A percentile compares a stretch with the other conserved stretches of the same genome.
These are phyloP conservation scores for Drosophila mercatorum DNA, from an alignment of 2,888 invertebrate genomes.

Conservation along the genomic window DNA sequence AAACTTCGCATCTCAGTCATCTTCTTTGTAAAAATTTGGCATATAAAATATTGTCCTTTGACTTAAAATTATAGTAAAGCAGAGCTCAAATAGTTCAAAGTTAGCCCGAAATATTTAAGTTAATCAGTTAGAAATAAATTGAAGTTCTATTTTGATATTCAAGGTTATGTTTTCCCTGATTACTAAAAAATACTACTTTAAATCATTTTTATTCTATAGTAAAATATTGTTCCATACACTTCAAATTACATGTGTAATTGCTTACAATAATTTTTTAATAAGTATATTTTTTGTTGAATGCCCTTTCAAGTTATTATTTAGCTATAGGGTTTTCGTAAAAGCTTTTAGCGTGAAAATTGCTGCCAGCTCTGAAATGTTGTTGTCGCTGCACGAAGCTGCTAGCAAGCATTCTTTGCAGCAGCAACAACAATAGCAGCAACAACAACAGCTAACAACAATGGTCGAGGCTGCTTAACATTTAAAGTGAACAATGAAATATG, in stretches of 20 bases:
- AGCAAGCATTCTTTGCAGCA: slow-evolving; percentile 47
- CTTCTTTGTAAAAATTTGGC: not conserved
- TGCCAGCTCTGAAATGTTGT: slow-evolving; percentile 21
- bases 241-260: no score
- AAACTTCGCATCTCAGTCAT: not conserved
- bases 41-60: not conserved
- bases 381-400: slow-evolving; percentile 49
- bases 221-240: not conserved
- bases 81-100: not conserved
- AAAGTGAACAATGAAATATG: slow-evolving; percentile 80
- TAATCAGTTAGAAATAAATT: not conserved
- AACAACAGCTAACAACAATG: slow-evolving; percentile 36
- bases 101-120: not conserved
- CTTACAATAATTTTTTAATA: no score
- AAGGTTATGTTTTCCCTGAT: not conserved
- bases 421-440: slow-evolving; percentile 16
- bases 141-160: not conserved
- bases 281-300: no score
- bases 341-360: slow-evolving; percentile 42
- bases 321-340: not conserved
- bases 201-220: no score
- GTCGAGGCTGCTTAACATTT: slow-evolving; percentile 73
- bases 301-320: not conserved
- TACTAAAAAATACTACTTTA: no score
- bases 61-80: not conserved